A percentile compares a stretch with the other conserved stretches of the same genome.
Evolutionary conservation across 2,113 vertebrate genomes (phyloP).

Genomic region (Columbina picui): DNA sequence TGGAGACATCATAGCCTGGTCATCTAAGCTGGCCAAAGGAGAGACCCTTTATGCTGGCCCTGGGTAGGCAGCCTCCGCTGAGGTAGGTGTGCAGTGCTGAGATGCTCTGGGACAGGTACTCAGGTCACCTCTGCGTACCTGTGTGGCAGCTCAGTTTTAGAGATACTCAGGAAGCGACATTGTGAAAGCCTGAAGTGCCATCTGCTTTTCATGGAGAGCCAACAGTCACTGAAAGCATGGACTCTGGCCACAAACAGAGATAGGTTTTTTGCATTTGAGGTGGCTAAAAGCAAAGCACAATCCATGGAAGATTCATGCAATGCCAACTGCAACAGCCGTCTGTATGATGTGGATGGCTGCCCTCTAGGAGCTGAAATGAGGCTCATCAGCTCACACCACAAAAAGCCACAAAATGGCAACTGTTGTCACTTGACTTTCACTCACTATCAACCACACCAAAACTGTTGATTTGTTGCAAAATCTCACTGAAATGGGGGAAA

Average conservation of each 20-base stretch:
- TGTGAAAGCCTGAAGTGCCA: neutral
- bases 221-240: neutral
- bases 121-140: neutral
- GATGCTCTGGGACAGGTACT: neutral
- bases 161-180: neutral
- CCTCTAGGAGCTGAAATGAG: neutral
- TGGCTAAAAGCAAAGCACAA: neutral
- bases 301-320: neutral
- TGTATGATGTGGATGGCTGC: neutral
- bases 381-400: neutral
- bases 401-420: neutral
- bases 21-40: rapidly evolving
- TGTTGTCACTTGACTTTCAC: neutral
- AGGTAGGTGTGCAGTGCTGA: neutral
- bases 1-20: neutral
- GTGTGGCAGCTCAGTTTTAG: neutral
- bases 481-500: neutral
- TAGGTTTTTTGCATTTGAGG: neutral
- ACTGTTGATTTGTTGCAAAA: neutral
- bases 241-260: neutral
- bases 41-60: neutral
- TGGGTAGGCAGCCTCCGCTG: neutral
- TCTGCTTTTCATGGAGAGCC: neutral
- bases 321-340: neutral
- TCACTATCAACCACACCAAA: neutral